Evolutionary conservation across 2,888 invertebrate species (phyloP), one percentile per base, ranked within the genome.

Genomic region (Phyllotreta cruciferae): DNA sequence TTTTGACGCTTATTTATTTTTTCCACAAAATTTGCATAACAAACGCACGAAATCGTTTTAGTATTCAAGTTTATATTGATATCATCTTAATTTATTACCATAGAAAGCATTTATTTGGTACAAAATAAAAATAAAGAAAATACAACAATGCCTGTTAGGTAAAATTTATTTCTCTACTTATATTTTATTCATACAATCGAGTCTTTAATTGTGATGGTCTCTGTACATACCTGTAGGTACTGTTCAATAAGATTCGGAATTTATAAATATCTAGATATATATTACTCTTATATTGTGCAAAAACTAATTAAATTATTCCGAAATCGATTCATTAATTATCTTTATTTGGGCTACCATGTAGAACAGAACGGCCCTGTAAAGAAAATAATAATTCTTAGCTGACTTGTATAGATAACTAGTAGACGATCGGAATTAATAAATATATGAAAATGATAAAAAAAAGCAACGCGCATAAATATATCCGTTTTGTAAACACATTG

Each of bases 401-500:
- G 49, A 54, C 63, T 53, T 49, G 36, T 63, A 63, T 54, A 53
- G 63, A 11, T 58, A 63, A 54, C 52, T 37, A 42, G 58, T 53
- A 53, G 45, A 53, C 24, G 58, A 63, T 41, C 58, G 45, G 63
- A 58, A 57, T 63, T 49, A 53, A 52, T 58, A 63, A 63, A 54
- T 63, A 47, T 54, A 58, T 57, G 42, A 53, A 58, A 58, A 63
- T 58, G 61, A 54, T 60, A 57, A 61, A 64, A 61, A 64, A 63
- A 45, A 52, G 42, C 34, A 45, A 56, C 61, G 44, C 57, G 57
- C 61, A 61, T 61, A 61, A 60, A 64, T 42, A 64, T 61, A 61
- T 64, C 64, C 61, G 64, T 57, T 64, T 56, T 34, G 44, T 52
- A 64, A 45, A 50, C 64, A 64, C 57, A 57, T 56, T 54, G 57